Conservation (phyloP, 2,888 invertebrate species). For the Ectemnius lituratus region DNA sequence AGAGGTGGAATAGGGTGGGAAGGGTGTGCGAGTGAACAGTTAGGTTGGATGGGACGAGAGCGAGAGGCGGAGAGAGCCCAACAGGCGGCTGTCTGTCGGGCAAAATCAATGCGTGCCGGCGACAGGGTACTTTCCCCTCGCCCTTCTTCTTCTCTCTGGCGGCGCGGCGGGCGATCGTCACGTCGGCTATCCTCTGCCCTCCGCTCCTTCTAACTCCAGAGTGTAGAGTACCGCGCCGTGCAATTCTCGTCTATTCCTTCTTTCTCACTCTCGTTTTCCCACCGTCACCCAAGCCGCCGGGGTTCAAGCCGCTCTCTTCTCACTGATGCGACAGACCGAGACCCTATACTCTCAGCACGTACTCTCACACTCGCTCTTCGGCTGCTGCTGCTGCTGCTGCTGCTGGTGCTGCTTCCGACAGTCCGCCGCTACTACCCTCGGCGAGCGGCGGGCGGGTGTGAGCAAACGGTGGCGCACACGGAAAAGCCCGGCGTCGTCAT, state of each 20-base stretch:
- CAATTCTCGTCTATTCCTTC: no score
- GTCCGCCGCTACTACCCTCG: constrained; percentile 8
- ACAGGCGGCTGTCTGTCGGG: constrained; percentile 74
- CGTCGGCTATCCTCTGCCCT: constrained; percentile 47
- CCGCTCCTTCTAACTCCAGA: constrained; percentile 34
- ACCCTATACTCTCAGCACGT: constrained; percentile 20
- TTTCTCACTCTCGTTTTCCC: constrained; percentile 35
- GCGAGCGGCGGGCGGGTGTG: constrained; percentile 20
- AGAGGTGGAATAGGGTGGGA: constrained; percentile 25
- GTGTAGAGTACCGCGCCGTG: no score
- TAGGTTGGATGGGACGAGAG: constrained; percentile 59
- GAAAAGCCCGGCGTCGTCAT: no score
- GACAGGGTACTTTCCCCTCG: constrained; percentile 67
- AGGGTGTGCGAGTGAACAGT: constrained; percentile 55
- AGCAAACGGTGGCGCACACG: constrained; percentile 26
- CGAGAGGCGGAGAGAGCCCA: constrained; percentile 65
- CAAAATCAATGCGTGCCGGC: constrained; percentile 76
- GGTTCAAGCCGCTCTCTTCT: constrained; percentile 27
- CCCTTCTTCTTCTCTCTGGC: constrained; percentile 41
- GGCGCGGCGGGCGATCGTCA: constrained; percentile 30
- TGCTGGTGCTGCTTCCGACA: constrained; percentile 8
- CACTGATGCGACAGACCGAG: constrained; percentile 36
- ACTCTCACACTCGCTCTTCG: constrained; percentile 10
- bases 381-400: background rate
- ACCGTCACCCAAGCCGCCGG: constrained; percentile 42